Evolutionary conservation across 2,888 invertebrate species (phyloP), one percentile per base, ranked within the genome.

Genomic region (Rotaria macrura): DNA sequence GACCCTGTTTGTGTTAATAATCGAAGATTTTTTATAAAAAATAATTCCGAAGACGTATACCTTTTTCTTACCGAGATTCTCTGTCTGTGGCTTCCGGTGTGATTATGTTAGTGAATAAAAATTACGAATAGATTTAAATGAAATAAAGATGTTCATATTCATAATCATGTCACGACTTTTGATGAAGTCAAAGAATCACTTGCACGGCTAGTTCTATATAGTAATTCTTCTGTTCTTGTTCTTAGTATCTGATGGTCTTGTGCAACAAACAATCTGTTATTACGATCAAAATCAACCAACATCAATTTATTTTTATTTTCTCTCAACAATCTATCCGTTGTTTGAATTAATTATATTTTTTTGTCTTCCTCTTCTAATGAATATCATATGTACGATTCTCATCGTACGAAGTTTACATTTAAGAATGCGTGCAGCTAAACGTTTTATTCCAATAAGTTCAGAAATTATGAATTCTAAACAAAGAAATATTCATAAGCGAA

Each of bases 401-500:
- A 79, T 79, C n/a, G 43, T 79, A 25, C 79, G 79, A 25, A 79
- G 79, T 79, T 79, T 79, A 79, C 79, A 6, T 79, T n/a, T 43
- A 43, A 23, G 43, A 25, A 79, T 79, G 79, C 79, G 43, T 12
- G 43, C 43, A 79, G 79, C 79, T 25, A 43, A 79, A 79, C 79
- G 79, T 79, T 79, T 43, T 14, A 43, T 5, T 43, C n/a, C 43
- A 25, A n/a, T 0, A 25, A 40, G 3, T 43, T 14, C 23, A 14
- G 1, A 10, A 20, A 14, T 43, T 25, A 40, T 2, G 6, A 40
- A 43, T 25, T n/a, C 79, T 10, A n/a, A 43, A n/a, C 12, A 43
- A 43, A 25, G 4, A 43, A n/a, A 43, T 9, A 14, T 65, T 65
- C 38, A 29, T 17, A 20, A 17, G 38, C 65, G 65, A 34, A 65